Evolutionary conservation across 2,888 invertebrate genomes (phyloP).

Genomic region (Latheticus oryzae): DNA sequence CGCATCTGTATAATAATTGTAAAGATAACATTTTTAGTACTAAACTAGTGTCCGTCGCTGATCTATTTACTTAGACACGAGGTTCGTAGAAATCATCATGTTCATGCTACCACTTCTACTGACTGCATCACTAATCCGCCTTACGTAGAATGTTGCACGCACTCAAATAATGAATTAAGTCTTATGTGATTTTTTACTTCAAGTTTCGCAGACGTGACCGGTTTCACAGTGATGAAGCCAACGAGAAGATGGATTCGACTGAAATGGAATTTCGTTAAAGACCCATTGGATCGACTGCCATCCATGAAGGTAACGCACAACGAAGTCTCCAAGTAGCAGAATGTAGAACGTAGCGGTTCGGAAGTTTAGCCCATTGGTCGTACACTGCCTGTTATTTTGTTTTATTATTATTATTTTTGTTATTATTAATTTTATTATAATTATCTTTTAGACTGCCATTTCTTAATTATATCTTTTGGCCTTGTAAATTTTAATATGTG

Average conservation of each 20-base stretch:
- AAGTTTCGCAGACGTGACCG: conserved; percentile 58
- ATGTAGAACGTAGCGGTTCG: conserved; percentile 54
- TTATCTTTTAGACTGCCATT: conserved; percentile 44
- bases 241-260: conserved; percentile 40
- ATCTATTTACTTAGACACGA: conserved; percentile 38
- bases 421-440: no score
- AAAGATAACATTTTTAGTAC: conserved; percentile 48
- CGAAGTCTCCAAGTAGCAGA: conserved; percentile 52
- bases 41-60: conserved; percentile 54
- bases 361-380: conserved; percentile 45
- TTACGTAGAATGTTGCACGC: conserved; percentile 62
- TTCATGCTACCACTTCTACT: conserved; percentile 60
- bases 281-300: conserved; percentile 24
- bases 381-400: conserved; percentile 40
- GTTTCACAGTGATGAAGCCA: conserved; percentile 34
- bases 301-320: conserved; percentile 57
- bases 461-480: conserved; percentile 14
- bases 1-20: conserved; percentile 43
- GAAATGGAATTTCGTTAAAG: conserved; percentile 25
- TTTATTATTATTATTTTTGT: conserved; percentile 32
- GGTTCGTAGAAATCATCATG: conserved; percentile 44
- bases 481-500: conserved; percentile 14
- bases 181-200: conserved; percentile 62
- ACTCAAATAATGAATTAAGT: conserved; percentile 50
- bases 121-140: conserved; percentile 62